These are phyloP conservation scores for Tridacna crocea DNA, from an alignment of 2,888 invertebrate genomes.

Conservation along the genomic window DNA sequence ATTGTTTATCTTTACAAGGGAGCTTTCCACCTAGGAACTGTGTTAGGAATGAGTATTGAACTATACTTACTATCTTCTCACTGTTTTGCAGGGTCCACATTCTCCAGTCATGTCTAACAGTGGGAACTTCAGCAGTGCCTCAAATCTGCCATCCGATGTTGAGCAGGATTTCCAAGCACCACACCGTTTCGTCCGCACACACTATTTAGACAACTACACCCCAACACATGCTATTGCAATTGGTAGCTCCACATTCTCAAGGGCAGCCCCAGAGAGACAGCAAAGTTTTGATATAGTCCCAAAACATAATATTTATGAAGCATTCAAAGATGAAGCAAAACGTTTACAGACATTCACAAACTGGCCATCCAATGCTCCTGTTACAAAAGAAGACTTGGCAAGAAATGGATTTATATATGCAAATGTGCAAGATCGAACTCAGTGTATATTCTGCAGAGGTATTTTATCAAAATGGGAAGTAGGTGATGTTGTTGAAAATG, in stretches of 20 bases:
- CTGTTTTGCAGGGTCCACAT: not conserved
- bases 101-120: slow-evolving; percentile 11
- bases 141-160: slow-evolving; percentile 17
- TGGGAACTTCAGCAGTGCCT: not conserved
- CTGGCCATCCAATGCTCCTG: slow-evolving; percentile 58
- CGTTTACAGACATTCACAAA: slow-evolving; percentile 62
- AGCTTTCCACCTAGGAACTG: too few relatives aligned
- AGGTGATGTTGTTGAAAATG: slow-evolving; percentile 63
- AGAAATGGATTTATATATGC: slow-evolving; percentile 66
- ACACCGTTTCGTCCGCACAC: not conserved
- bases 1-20: too few relatives aligned
- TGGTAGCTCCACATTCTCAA: slow-evolving; percentile 32
- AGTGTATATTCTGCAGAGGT: slow-evolving; percentile 70
- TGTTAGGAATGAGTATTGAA: not conserved
- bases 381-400: slow-evolving; percentile 58
- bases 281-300: slow-evolving; percentile 48
- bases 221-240: slow-evolving; percentile 32
- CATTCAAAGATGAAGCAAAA: slow-evolving; percentile 41
- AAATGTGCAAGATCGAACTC: slow-evolving; percentile 60
- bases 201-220: slow-evolving; percentile 29
- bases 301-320: slow-evolving; percentile 41
- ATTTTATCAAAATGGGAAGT: slow-evolving; percentile 62
- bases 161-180: not conserved
- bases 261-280: not conserved
- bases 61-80: too few relatives aligned